These are phyloP conservation scores for Plotosus lineatus DNA, from an alignment of 2,113 vertebrate species.

Conservation along the genomic window DNA sequence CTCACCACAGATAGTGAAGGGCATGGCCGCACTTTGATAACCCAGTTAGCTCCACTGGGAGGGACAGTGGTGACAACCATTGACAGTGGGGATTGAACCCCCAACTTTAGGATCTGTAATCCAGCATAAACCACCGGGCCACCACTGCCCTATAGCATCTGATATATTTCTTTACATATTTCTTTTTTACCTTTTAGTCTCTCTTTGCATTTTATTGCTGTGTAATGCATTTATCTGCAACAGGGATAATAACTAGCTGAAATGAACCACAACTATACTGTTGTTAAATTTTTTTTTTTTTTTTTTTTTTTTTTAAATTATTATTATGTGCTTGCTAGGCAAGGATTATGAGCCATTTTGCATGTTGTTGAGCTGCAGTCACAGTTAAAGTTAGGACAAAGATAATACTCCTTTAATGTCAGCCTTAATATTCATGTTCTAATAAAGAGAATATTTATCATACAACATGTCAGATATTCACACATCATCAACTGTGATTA, in stretches of 20 bases:
- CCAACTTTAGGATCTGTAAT: too few species aligned
- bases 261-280: constrained; percentile 29
- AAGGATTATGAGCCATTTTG: constrained; percentile 3
- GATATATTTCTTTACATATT: too few species aligned
- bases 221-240: constrained; percentile 18
- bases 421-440: neutral
- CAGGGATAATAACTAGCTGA: neutral
- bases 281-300: constrained; percentile 32
- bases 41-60: too few species aligned
- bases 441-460: neutral
- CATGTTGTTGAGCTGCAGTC: constrained; percentile 30
- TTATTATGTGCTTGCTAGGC: constrained; percentile 30
- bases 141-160: too few species aligned
- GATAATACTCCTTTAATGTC: constrained; percentile 38
- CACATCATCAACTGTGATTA: neutral
- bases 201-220: constrained; percentile 8
- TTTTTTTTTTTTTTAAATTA: too few species aligned
- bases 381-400: constrained; percentile 27
- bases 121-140: too few species aligned
- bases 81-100: too few species aligned
- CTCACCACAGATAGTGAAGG: too few species aligned
- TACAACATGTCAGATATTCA: neutral
- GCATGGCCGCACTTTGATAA: too few species aligned
- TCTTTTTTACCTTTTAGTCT: constrained; percentile 28
- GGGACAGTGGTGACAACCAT: too few species aligned